Base-by-base conservation (phyloP, 2,888 invertebrate genomes). In the Apotomis turbidana region DNA sequence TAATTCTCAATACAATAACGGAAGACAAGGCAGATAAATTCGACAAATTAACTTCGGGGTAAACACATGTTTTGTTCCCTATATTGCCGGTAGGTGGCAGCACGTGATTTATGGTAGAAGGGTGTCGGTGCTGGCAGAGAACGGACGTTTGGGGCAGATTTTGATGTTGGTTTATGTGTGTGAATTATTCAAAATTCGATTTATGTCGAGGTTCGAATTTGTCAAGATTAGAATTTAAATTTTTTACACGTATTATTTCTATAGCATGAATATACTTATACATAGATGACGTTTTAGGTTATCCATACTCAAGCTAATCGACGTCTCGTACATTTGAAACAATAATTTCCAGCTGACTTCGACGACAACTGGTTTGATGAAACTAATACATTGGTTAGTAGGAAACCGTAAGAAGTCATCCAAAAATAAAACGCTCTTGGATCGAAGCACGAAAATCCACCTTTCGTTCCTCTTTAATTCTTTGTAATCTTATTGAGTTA, bases 11-110 rank as follows among this genome's bases (percentile, higher is more conserved):
- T 90, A 88, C 85, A 83, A 81, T 80, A 85, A 82, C 84, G 83
- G 79, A 80, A 89, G 90, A 90, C 90, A 87, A 83, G 87, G 79
- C 86, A 90, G 92, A 93, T 91, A 91, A 91, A 93, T 91, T 90
- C 90, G 87, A 90, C 93, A 93, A 93, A 93, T 93, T 93, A 93
- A 93, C 93, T 90, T 86, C 87, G 87, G 85, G 86, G 93, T 91
- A 92, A 92, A 93, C 93, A 93, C 91, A 90, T 92, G 93, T 93
- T 92, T 90, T 86, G 86, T 87, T 86, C 89, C 90, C 90, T 88
- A 92, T 91, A 92, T 91, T 91, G 90, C 87, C 89, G 90, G 82
- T 82, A 86, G 90, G 89, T 85, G 90, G 91, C 91, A 89, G 88
- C 90, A 87, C 88, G 82, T 83, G 93, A 93, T 93, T 93, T 93